A percentile compares a stretch with the other conserved stretches of the same genome.
Evolutionary conservation across 92 coral and sea anemone species (phyloP).

Genomic region (Zoanthus gigantus): DNA sequence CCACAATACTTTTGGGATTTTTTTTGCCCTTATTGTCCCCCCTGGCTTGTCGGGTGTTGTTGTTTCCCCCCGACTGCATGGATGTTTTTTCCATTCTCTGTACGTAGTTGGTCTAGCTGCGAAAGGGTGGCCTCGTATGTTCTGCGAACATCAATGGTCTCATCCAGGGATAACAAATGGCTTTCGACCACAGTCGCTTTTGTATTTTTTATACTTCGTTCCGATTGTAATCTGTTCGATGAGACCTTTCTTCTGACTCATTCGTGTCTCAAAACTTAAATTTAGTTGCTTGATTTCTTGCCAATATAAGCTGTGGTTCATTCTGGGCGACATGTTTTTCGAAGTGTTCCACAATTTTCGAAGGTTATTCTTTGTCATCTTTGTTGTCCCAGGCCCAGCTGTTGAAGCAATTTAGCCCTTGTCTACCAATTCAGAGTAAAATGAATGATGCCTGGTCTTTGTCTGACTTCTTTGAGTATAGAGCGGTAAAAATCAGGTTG

Average conservation of each 20-base stretch:
- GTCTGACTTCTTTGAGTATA: conserved; percentile 16
- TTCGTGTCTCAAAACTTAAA: conserved; percentile 8
- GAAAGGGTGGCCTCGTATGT: conserved; percentile 66
- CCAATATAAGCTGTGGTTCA: conserved; percentile 35
- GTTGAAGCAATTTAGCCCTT: conserved; percentile 35
- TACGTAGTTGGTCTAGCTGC: conserved; percentile 41
- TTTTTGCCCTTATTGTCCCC: neutral
- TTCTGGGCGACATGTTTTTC: conserved; percentile 63
- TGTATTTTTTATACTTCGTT: conserved; percentile 53
- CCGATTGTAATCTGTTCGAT: conserved; percentile 50
- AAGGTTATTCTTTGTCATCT: conserved; percentile 3
- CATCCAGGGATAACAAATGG: conserved; percentile 50
- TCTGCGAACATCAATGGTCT: conserved; percentile 59
- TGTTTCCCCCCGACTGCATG: neutral
- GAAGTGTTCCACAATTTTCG: conserved; percentile 44
- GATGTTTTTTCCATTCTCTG: conserved; percentile 34
- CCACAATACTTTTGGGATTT: conserved; percentile 38
- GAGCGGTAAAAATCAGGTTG: neutral
- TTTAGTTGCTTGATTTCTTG: conserved; percentile 53
- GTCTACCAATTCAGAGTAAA: conserved; percentile 9
- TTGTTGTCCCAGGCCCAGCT: conserved; percentile 36
- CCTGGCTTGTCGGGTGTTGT: neutral
- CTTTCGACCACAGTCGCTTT: conserved; percentile 44
- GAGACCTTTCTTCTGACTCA: conserved; percentile 50
- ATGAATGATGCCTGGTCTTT: neutral